Conservation (phyloP, 2,797 vertebrate species). For the Melanotaenia pygmaea region DNA sequence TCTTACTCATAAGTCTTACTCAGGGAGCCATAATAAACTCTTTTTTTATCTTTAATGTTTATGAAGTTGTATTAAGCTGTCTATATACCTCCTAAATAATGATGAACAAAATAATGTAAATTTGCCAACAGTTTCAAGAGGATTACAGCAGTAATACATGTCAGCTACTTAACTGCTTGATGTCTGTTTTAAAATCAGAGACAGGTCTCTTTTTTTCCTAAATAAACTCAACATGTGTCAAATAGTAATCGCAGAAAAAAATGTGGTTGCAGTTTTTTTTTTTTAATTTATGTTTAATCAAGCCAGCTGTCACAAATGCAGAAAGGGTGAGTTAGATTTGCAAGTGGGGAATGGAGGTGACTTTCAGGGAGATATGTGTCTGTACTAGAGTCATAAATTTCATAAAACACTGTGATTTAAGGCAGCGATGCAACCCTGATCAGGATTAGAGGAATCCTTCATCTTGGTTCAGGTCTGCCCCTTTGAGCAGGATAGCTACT, state of each 20-base stretch:
- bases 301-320: background rate
- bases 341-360: constrained; percentile 18
- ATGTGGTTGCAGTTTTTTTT: background rate
- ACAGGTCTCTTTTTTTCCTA: background rate
- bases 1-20: background rate
- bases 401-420: constrained; percentile 41
- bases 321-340: constrained; percentile 18
- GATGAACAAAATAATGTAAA: background rate
- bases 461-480: constrained; percentile 7
- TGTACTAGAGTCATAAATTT: constrained; percentile 24
- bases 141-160: background rate
- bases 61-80: background rate
- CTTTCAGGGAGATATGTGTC: constrained; percentile 5
- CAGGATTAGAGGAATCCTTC: constrained; percentile 22
- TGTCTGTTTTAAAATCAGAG: background rate
- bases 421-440: constrained; percentile 25
- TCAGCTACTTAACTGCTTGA: background rate
- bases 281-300: background rate
- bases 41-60: background rate
- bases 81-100: background rate
- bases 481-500: background rate
- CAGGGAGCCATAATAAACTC: background rate
- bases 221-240: background rate
- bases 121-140: background rate
- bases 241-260: background rate